These are phyloP conservation scores for Coelopa pilipes DNA, from an alignment of 2,888 invertebrate genomes.

Conservation along the genomic window DNA sequence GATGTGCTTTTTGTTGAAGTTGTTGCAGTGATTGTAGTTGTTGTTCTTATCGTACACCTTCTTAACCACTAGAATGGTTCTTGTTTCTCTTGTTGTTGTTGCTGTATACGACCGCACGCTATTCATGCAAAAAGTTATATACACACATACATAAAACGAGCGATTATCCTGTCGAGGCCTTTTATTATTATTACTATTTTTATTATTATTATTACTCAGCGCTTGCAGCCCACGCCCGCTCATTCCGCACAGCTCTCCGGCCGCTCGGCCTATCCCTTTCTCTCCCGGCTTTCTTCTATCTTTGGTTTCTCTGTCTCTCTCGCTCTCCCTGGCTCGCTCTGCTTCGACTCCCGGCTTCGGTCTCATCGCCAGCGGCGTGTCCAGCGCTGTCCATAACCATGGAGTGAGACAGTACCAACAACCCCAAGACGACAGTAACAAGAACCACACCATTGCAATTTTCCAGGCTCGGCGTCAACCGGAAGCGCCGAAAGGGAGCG, in stretches of 20 bases:
- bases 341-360: no score
- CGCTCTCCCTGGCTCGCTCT: neutral
- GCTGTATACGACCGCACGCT: conserved; percentile 3
- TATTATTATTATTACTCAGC: conserved; percentile 27
- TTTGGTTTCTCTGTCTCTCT: neutral
- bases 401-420: no score
- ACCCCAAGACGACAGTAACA: no score
- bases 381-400: neutral
- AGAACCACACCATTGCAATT: no score
- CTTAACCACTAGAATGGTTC: no score
- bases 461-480: neutral
- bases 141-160: conserved; percentile 40
- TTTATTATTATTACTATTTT: conserved; percentile 33
- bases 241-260: neutral
- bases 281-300: neutral
- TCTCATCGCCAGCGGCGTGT: neutral
- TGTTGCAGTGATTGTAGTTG: conserved; percentile 11
- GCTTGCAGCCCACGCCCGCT: neutral
- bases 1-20: conserved; percentile 8
- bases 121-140: conserved; percentile 41
- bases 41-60: neutral
- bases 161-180: conserved; percentile 42
- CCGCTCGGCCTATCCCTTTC: neutral
- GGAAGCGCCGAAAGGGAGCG: conserved; percentile 23
- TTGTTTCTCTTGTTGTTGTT: conserved; percentile 4